Conservation (phyloP, 2,113 vertebrate species). For the Trogon melanurus region DNA sequence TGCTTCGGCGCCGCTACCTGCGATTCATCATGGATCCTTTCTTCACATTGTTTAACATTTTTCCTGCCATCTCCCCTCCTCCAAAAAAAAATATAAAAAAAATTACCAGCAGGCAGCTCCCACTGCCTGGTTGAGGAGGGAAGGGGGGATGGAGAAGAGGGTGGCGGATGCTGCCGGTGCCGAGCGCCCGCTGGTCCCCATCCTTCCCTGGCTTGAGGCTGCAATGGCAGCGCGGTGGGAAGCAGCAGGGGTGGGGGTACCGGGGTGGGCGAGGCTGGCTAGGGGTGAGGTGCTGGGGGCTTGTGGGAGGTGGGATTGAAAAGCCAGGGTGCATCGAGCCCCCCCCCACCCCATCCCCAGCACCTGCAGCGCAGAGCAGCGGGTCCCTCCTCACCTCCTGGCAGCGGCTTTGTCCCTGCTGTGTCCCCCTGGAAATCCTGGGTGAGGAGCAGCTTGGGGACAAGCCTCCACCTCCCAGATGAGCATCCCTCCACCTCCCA, state of each 20-base stretch:
- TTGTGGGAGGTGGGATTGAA: background rate
- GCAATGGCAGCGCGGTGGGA: background rate
- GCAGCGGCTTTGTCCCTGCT: background rate
- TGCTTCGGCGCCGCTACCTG: background rate
- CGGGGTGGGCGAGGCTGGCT: background rate
- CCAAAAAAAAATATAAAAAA: background rate
- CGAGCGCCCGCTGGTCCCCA: background rate
- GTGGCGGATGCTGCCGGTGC: background rate
- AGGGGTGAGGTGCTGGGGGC: background rate
- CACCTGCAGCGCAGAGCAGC: background rate
- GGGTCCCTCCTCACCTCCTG: background rate
- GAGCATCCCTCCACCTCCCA: no score
- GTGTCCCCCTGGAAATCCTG: background rate
- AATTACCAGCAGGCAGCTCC: background rate
- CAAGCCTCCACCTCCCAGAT: background rate
- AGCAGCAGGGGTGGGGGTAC: background rate
- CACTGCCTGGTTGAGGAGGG: background rate
- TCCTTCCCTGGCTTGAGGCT: background rate
- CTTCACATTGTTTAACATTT: background rate
- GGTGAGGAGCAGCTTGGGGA: background rate
- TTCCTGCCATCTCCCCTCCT: background rate
- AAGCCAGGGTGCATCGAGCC: background rate
- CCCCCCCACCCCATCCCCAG: background rate
- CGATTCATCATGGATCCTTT: conserved; percentile 38
- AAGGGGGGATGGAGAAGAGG: background rate